Conservation (phyloP, 2,113 vertebrate species). For the Syrrhaptes paradoxus region DNA sequence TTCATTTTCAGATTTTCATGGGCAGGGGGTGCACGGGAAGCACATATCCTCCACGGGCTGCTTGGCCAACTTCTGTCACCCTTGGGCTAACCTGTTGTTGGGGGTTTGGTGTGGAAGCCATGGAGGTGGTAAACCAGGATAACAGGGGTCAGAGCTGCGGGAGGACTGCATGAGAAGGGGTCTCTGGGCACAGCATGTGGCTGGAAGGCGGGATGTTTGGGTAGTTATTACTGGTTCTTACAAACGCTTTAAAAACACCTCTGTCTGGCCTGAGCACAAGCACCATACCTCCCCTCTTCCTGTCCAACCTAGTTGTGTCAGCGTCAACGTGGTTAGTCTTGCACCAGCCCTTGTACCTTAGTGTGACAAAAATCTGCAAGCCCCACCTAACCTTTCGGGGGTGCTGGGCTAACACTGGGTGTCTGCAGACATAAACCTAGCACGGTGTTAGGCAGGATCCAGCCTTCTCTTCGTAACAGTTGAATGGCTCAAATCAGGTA, state of each 20-base stretch:
- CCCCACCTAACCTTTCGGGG: neutral
- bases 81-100: neutral
- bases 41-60: neutral
- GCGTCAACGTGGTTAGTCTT: accelerated
- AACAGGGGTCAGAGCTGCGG: neutral
- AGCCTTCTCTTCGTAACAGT: neutral
- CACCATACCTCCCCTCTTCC: neutral
- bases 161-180: neutral
- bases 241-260: neutral
- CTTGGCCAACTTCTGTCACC: neutral
- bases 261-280: neutral
- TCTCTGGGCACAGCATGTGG: neutral
- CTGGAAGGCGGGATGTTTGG: neutral
- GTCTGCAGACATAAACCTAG: neutral
- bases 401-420: neutral
- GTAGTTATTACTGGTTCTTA: neutral
- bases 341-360: neutral
- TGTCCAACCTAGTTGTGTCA: neutral
- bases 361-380: neutral
- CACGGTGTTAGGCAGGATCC: neutral
- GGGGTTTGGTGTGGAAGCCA: neutral
- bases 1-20: neutral
- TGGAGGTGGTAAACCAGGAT: neutral
- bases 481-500: neutral
- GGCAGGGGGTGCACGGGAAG: neutral